phyloP scores from a whole-genome alignment of 2,888 invertebrate species.

The Tanytarsus gracilentus region DNA sequence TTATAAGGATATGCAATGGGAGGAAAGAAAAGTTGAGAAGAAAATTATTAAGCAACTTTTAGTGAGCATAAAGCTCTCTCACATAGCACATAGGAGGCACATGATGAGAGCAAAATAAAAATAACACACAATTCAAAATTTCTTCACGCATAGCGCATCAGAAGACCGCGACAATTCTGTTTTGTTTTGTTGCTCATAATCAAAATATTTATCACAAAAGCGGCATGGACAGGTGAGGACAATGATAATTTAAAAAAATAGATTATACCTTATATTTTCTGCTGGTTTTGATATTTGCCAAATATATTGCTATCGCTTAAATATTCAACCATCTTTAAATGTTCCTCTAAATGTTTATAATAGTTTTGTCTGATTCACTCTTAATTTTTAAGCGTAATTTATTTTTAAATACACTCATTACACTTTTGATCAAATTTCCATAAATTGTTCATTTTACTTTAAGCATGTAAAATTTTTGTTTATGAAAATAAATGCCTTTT shows the following conservation, averaged over 20 bases:
- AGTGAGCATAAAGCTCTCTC: conserved; percentile 20
- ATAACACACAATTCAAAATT: conserved; percentile 14
- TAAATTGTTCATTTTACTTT: not conserved
- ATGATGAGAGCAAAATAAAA: conserved; percentile 15
- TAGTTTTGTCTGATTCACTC: too few species aligned
- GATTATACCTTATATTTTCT: not conserved
- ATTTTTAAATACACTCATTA: not conserved
- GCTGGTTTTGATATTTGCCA: not conserved
- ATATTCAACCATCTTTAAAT: too few species aligned
- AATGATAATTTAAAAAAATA: not conserved
- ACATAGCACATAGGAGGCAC: conserved; percentile 23
- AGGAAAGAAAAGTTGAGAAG: conserved; percentile 22
- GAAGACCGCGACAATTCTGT: conserved; percentile 24
- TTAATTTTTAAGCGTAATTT: not conserved
- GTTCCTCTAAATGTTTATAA: too few species aligned
- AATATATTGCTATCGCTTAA: too few species aligned
- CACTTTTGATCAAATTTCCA: not conserved
- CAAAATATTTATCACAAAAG: conserved; percentile 27
- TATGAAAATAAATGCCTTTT: conserved; percentile 28
- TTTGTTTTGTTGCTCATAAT: conserved; percentile 14
- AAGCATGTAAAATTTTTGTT: conserved; percentile 26
- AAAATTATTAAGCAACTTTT: conserved; percentile 21
- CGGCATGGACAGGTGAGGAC: conserved; percentile 28
- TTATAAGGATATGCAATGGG: too few species aligned
- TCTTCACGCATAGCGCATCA: conserved; percentile 11